Base-by-base conservation (phyloP, 1,140 invertebrate species). In the Eulimnadia texana region DNA sequence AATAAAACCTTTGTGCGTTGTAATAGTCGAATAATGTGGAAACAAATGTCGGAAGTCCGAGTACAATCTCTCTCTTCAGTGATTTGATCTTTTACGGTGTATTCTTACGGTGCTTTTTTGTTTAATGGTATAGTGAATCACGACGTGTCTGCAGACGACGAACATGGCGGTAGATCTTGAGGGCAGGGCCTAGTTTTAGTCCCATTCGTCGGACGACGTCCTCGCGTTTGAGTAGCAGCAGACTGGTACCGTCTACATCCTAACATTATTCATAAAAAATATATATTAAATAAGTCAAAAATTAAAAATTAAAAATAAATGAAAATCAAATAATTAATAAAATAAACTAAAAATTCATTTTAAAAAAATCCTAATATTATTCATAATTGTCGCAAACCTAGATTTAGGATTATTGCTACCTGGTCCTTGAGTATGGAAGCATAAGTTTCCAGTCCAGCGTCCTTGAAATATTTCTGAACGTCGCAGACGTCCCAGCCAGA, bases 241-340 rank as follows among this genome's bases (percentile, higher is more conserved):
- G 72, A 2, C 86, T 85, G 64, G 82, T 79, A 0, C 90, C 90
- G 77, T 94, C 90, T 66, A 93, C 90, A 69, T 92, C 88, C 88
- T 92, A 67, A 63, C 65, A 42, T 6, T 42, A 42, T 9, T 42
- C 33, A 42, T 9, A 16, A 42, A 9, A 42, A 9, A 42, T 16
- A 42, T 42, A 42, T 6, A 42, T 42, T 9, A 42, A 16, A 42
- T 16, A 16, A 42, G 16, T 16, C 33, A 42, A 16, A 9, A 42
- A 42, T 2, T 47, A 53, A 64, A 57, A 19, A 64, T 29, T 29
- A 11, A 59, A n/a, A 27, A 11, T 25, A 63, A 53, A 63, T 22
- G 11, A 23, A 58, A 61, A 33, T 58, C 9, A 42, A 64, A 29
- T 19, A 27, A 19, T 9, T 28, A 11, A 28, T 19, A 19, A 54